phyloP scores from a whole-genome alignment of 92 coral and sea anemone species.

The Chrysogorgia sp. region DNA sequence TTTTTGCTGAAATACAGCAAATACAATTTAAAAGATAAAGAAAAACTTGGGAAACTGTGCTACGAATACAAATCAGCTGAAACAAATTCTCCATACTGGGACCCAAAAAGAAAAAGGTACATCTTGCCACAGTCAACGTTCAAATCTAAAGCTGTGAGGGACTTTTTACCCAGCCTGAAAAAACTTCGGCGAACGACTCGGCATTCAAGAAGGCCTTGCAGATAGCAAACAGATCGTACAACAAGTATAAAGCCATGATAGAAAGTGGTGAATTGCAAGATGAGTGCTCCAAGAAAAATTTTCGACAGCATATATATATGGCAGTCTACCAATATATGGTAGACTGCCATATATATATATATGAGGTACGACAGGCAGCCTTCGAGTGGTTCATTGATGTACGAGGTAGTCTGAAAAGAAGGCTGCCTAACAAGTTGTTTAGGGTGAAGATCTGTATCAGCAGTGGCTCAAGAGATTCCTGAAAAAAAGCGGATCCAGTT shows the following conservation, averaged over 20 bases:
- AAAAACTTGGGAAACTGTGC: conserved; percentile 25
- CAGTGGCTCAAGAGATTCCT: conserved; percentile 46
- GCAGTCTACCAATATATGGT: conserved; percentile 37
- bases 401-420: conserved; percentile 41
- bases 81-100: conserved; percentile 25
- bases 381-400: conserved; percentile 35
- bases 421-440: conserved; percentile 53
- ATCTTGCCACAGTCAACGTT: background rate
- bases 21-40: conserved; percentile 16
- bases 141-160: conserved; percentile 34
- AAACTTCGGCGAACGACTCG: too few relatives aligned
- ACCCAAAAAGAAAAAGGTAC: conserved; percentile 26
- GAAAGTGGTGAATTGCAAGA: conserved; percentile 2
- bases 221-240: conserved; percentile 14
- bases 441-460: conserved; percentile 48
- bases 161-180: conserved; percentile 28
- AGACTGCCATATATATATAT: conserved; percentile 22
- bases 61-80: conserved; percentile 25
- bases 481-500: conserved; percentile 43
- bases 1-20: conserved; percentile 10
- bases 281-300: conserved; percentile 25
- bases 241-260: background rate
- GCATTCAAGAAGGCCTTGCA: background rate
- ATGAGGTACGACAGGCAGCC: conserved; percentile 36
- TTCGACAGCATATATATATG: conserved; percentile 14